phyloP scores from a whole-genome alignment of 2,888 invertebrate species.

The Chrysolina haemoptera region DNA sequence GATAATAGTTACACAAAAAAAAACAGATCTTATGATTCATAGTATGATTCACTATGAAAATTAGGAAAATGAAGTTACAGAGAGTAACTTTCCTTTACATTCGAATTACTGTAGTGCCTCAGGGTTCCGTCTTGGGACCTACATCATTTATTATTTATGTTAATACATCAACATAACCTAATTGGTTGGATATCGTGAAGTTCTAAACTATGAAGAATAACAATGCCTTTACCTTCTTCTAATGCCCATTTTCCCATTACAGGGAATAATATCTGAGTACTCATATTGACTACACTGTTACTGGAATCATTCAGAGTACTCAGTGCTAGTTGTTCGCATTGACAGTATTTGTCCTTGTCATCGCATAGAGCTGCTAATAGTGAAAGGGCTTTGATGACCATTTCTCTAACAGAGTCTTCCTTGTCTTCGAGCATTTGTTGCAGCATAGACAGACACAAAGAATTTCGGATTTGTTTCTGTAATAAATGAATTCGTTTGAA shows the following conservation, averaged over 20 bases:
- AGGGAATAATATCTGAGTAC: conserved; percentile 74
- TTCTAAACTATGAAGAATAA: too few species aligned
- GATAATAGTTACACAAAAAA: background rate
- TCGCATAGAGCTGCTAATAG: conserved; percentile 76
- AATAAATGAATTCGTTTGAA: conserved; percentile 36
- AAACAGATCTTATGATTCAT: too few species aligned
- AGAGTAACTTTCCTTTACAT: too few species aligned
- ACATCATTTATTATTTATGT: too few species aligned
- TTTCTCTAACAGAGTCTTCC: conserved; percentile 75
- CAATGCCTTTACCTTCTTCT: conserved; percentile 58
- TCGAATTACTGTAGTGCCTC: too few species aligned
- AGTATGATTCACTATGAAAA: too few species aligned
- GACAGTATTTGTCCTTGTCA: conserved; percentile 77
- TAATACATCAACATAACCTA: too few species aligned
- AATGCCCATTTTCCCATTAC: conserved; percentile 78
- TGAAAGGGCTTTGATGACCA: conserved; percentile 76
- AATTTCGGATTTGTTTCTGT: conserved; percentile 76
- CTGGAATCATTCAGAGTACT: conserved; percentile 74
- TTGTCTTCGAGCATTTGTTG: conserved; percentile 82
- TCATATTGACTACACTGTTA: conserved; percentile 72
- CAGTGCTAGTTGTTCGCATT: conserved; percentile 75
- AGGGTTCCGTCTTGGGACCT: too few species aligned
- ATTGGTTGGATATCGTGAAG: too few species aligned
- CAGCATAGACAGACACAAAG: conserved; percentile 79
- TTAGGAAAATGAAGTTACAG: too few species aligned